These are phyloP conservation scores for Rhizomys pruinosus DNA, from an alignment of 2,113 vertebrate species.

Conservation along the genomic window DNA sequence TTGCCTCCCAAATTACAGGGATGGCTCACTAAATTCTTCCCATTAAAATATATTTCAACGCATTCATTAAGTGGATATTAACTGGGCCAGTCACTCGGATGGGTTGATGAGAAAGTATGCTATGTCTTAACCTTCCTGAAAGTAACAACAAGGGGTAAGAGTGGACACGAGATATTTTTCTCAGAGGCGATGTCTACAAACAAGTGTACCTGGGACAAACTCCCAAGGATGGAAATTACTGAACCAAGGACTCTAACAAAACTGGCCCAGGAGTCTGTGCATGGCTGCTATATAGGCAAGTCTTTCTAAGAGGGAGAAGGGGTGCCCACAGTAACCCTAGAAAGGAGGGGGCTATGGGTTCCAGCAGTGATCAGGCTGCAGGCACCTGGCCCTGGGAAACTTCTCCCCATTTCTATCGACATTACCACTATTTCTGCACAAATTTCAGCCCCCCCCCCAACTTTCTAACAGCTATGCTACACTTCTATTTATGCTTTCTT, in stretches of 20 bases:
- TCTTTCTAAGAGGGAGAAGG: not conserved
- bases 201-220: not conserved
- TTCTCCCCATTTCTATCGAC: not conserved
- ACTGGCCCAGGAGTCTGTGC: too few relatives aligned
- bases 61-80: conserved; percentile 55
- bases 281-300: not conserved
- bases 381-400: not conserved
- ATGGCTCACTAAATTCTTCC: conserved; percentile 45
- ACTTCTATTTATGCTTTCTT: not conserved
- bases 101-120: not conserved
- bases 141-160: not conserved
- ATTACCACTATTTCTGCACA: not conserved
- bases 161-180: not conserved
- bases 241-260: not conserved
- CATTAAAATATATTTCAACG: conserved; percentile 59
- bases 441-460: not conserved
- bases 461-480: not conserved
- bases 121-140: not conserved
- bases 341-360: too few relatives aligned
- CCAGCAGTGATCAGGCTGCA: not conserved
- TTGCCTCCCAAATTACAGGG: conserved; percentile 71
- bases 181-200: not conserved
- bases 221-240: not conserved
- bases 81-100: not conserved
- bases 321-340: not conserved